Base-by-base conservation (phyloP, 2,113 vertebrate species). In the Trinectes maculatus region DNA sequence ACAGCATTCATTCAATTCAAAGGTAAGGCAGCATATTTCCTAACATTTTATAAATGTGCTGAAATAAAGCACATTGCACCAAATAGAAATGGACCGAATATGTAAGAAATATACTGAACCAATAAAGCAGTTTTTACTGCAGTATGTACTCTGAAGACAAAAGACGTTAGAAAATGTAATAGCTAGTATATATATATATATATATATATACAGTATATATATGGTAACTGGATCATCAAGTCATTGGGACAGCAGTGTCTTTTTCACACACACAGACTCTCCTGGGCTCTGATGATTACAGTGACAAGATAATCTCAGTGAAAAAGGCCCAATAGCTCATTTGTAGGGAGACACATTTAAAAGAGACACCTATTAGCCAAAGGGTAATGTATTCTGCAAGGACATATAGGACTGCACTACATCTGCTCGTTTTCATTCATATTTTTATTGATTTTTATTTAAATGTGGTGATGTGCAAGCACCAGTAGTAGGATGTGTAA, bases 121-220 rank as follows among this genome's bases (percentile, higher is more conserved):
- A 15, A 4, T 1, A 5, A 37, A 37, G 36, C 11, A 9, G 31
- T 33, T 33, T 33, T 33, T 33, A 33, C 8, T 33, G 31, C 31
- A 42, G n/a, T 18, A 37, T 48, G 44, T 37, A n/a, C n/a, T n/a
- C n/a, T n/a, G n/a, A n/a, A n/a, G n/a, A 47, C 31, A 33, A 33
- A 33, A 10, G n/a, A 19, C 21, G 3, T 52, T 15, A 52, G 29
- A 19, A 26, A 43, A 43, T 29, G 25, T 12, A 29, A 2, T 5
- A 26, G 24, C 24, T 26, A 9, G 19, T 16, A 10, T 33, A 26
- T 16, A 33, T 33, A n/a, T n/a, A n/a, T n/a, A 33, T 8, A 33
- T n/a, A n/a, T n/a, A n/a, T n/a, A n/a, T n/a, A n/a, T n/a, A n/a
- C n/a, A n/a, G n/a, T n/a, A n/a, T n/a, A 16, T 16, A 46, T 5